Evolutionary conservation across 1,140 invertebrate genomes (phyloP).

Genomic region (Cataglyphis hispanica): DNA sequence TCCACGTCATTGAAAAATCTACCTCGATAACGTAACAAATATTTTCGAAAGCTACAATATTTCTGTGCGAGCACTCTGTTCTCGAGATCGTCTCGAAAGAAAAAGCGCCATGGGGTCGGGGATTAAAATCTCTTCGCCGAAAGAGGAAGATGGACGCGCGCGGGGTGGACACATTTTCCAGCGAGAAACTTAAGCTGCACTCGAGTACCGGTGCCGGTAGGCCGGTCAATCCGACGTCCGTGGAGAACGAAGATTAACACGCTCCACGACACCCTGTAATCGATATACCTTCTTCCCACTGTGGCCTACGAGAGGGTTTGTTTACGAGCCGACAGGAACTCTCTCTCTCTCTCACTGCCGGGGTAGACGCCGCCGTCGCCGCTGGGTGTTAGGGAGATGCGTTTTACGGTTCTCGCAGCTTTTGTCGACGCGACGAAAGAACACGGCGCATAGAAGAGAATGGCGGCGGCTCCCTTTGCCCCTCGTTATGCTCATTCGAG

Average conservation of each 20-base stretch:
- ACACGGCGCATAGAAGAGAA: not conserved
- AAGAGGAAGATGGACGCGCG: not conserved
- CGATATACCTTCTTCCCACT: slow-evolving; percentile 68
- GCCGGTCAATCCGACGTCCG: slow-evolving; percentile 23
- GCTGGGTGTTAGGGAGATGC: slow-evolving; percentile 14
- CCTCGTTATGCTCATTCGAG: slow-evolving; percentile 14
- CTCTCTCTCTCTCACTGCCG: not conserved
- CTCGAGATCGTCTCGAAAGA: not conserved
- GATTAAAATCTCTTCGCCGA: slow-evolving; percentile 51
- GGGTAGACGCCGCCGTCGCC: slow-evolving; percentile 38
- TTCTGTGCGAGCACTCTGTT: not conserved
- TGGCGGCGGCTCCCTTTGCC: slow-evolving; percentile 47
- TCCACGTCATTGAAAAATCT: too few species aligned
- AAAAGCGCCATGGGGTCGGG: not conserved
- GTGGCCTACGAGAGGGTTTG: slow-evolving; percentile 42
- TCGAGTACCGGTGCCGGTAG: slow-evolving; percentile 61
- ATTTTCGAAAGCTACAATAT: not conserved
- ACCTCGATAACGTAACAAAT: too few species aligned
- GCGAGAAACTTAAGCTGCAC: slow-evolving; percentile 56
- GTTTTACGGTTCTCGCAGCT: slow-evolving; percentile 44
- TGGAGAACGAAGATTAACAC: slow-evolving; percentile 70
- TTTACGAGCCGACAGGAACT: slow-evolving; percentile 59
- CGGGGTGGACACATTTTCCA: not conserved
- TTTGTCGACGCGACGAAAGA: slow-evolving; percentile 48
- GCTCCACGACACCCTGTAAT: slow-evolving; percentile 72